A percentile compares a stretch with the other conserved stretches of the same genome.
Evolutionary conservation across 2,888 invertebrate genomes (phyloP).

Genomic region (Gibbula magus): DNA sequence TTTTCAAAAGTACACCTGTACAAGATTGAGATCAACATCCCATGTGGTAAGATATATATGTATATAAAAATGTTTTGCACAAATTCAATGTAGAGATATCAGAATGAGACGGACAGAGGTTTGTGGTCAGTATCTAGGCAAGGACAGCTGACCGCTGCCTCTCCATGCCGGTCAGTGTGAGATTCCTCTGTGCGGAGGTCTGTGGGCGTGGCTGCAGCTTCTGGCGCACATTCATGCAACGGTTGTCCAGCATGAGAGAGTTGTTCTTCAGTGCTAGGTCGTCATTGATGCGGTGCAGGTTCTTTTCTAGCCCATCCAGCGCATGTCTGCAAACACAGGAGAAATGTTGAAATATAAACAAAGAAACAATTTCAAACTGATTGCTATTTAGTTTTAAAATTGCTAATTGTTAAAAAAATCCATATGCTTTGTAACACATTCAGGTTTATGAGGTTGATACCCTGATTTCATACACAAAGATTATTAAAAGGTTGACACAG

Average conservation of each 20-base stretch:
- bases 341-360: neutral
- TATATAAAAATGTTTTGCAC: too few species aligned
- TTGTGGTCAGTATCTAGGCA: conserved; percentile 50
- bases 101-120: neutral
- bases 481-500: too few species aligned
- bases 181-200: conserved; percentile 65
- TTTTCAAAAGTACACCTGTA: too few species aligned
- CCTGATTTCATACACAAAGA: too few species aligned
- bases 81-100: conserved; percentile 4
- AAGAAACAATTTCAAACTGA: neutral
- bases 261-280: conserved; percentile 74
- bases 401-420: neutral
- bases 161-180: conserved; percentile 70
- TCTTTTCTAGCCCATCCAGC: conserved; percentile 73
- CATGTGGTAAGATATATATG: too few species aligned
- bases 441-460: too few species aligned
- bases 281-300: conserved; percentile 74
- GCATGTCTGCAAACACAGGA: conserved; percentile 71
- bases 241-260: conserved; percentile 74
- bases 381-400: neutral
- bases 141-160: conserved; percentile 65
- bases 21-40: too few species aligned
- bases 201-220: conserved; percentile 68
- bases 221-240: conserved; percentile 72
- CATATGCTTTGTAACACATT: too few species aligned